These are phyloP conservation scores for Dasyurus viverrinus DNA, from an alignment of 2,113 vertebrate genomes.

Conservation along the genomic window DNA sequence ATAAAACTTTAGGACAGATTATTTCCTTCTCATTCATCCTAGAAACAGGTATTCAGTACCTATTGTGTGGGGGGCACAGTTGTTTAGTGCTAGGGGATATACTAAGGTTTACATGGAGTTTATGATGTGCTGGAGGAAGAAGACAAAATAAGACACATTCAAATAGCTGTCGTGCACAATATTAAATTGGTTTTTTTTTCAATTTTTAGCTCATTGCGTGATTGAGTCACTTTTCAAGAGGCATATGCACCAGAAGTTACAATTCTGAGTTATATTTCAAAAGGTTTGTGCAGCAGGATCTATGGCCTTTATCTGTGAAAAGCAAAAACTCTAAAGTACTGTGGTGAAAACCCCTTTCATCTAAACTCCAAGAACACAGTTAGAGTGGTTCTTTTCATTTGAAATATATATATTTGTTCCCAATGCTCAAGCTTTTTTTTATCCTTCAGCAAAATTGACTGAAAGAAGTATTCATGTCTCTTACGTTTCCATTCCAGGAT, in stretches of 20 bases:
- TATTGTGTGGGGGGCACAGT: not conserved
- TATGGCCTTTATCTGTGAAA: conserved; percentile 19
- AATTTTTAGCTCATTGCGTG: not conserved
- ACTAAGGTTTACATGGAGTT: not conserved
- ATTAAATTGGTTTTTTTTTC: not conserved
- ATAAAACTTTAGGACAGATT: not conserved
- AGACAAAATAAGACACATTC: not conserved
- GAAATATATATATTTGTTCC: conserved; percentile 18
- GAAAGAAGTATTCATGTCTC: not conserved
- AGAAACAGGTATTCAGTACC: not conserved
- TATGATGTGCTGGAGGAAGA: not conserved
- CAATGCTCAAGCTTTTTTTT: conserved; percentile 20
- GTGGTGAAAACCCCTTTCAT: conserved; percentile 13
- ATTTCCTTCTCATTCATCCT: not conserved
- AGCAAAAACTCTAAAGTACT: not conserved
- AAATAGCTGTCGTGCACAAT: not conserved
- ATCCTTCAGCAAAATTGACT: not conserved
- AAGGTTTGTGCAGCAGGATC: not conserved
- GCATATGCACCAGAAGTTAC: not conserved
- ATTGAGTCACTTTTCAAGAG: not conserved
- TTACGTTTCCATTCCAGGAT: conserved; percentile 18
- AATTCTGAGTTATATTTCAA: not conserved
- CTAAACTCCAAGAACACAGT: conserved; percentile 6
- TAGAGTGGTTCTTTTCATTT: conserved; percentile 20
- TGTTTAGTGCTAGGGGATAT: not conserved